These are phyloP conservation scores for Pyrochroa serraticornis DNA, from an alignment of 2,888 invertebrate genomes.

Conservation along the genomic window DNA sequence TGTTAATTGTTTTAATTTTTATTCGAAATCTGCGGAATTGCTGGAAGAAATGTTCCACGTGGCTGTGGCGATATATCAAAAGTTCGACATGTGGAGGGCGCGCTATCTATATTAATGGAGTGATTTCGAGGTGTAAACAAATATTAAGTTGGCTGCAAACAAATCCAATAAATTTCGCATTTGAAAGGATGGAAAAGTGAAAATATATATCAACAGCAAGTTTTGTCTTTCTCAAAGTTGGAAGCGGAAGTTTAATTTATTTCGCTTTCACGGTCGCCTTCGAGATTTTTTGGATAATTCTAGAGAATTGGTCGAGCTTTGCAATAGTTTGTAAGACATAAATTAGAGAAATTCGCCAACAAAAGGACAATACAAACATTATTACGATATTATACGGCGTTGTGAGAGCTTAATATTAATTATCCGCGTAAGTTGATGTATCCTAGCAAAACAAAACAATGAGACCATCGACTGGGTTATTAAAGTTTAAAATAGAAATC, in stretches of 20 bases:
- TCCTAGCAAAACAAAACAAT: slow-evolving; percentile 24
- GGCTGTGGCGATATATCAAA: slow-evolving; percentile 30
- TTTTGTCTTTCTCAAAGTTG: slow-evolving; percentile 27
- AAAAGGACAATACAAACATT: slow-evolving; percentile 24
- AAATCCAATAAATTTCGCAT: slow-evolving; percentile 34
- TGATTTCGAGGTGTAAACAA: slow-evolving; percentile 37
- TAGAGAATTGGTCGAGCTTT: slow-evolving; percentile 3
- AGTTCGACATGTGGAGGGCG: slow-evolving; percentile 26
- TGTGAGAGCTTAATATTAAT: slow-evolving; percentile 26
- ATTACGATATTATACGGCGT: slow-evolving; percentile 19
- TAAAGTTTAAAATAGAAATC: slow-evolving; percentile 35
- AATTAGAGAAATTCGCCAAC: slow-evolving; percentile 20
- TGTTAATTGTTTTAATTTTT: too few relatives aligned
- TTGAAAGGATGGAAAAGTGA: slow-evolving; percentile 18
- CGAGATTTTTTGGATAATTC: slow-evolving; percentile 12
- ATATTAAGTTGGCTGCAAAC: slow-evolving; percentile 36
- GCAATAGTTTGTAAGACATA: slow-evolving; percentile 17
- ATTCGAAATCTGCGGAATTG: slow-evolving; percentile 16
- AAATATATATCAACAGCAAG: slow-evolving; percentile 25
- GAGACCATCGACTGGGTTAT: slow-evolving; percentile 30
- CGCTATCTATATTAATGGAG: slow-evolving; percentile 29
- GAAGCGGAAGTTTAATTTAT: slow-evolving; percentile 29
- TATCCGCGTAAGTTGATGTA: slow-evolving; percentile 27
- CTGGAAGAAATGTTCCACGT: slow-evolving; percentile 22
- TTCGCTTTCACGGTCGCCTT: slow-evolving; percentile 20